phyloP scores from a whole-genome alignment of 2,888 invertebrate genomes.

The Latheticus oryzae region DNA sequence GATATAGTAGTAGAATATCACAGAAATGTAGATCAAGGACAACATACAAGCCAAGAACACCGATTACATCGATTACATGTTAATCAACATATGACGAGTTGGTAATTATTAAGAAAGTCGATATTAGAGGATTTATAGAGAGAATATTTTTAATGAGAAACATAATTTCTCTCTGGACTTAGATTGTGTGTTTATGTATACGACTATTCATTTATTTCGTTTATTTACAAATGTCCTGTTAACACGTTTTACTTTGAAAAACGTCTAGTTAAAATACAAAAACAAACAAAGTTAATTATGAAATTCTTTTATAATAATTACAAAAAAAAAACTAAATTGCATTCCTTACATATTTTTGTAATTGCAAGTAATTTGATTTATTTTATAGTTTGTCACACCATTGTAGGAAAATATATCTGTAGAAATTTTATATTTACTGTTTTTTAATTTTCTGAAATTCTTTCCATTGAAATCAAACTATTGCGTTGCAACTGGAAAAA shows the following conservation, averaged over 20 bases:
- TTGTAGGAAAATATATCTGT: background rate
- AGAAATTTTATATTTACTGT: slow-evolving; percentile 1
- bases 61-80: slow-evolving; percentile 38
- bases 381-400: too few species aligned
- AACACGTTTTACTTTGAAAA: too few species aligned
- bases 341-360: too few species aligned
- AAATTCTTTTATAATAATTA: too few species aligned
- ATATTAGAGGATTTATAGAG: slow-evolving; percentile 24
- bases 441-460: background rate
- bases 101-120: slow-evolving; percentile 33
- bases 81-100: slow-evolving; percentile 33
- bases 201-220: too few species aligned
- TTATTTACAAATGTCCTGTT: too few species aligned
- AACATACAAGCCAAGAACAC: slow-evolving; percentile 43
- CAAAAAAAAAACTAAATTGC: too few species aligned
- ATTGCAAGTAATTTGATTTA: too few species aligned
- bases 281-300: too few species aligned
- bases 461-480: background rate
- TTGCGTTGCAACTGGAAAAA: background rate
- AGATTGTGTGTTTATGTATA: too few species aligned
- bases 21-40: slow-evolving; percentile 48
- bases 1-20: slow-evolving; percentile 45
- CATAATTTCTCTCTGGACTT: slow-evolving; percentile 27
- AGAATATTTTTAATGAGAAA: slow-evolving; percentile 34
- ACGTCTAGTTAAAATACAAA: too few species aligned